phyloP scores from a whole-genome alignment of 2,888 invertebrate genomes.

The Mesochorus sp. region DNA sequence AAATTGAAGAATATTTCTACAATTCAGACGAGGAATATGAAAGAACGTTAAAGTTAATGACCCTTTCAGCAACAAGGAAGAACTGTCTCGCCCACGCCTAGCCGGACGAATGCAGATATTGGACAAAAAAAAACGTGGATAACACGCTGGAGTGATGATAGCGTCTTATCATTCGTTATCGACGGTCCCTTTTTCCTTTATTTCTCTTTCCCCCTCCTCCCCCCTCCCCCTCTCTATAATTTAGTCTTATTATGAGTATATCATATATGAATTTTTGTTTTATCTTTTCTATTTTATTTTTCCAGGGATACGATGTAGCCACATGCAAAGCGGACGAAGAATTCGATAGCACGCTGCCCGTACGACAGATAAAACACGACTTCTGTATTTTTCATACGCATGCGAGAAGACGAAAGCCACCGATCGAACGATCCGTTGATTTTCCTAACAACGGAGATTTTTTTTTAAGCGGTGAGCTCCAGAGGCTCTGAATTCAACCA shows the following conservation, averaged over 20 bases:
- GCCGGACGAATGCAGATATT: conserved; percentile 53
- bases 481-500: conserved; percentile 40
- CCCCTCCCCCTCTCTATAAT: conserved; percentile 14
- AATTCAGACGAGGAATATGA: too few species aligned
- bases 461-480: conserved; percentile 28
- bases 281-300: conserved; percentile 16
- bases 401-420: conserved; percentile 1
- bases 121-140: conserved; percentile 43
- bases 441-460: not conserved
- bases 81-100: conserved; percentile 45
- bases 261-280: not conserved
- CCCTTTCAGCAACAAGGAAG: conserved; percentile 24
- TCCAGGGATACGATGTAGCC: conserved; percentile 69
- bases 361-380: conserved; percentile 24
- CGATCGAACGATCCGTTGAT: conserved; percentile 33
- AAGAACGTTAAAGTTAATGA: conserved; percentile 30
- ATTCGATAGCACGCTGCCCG: conserved; percentile 46
- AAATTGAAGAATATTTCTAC: too few species aligned
- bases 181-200: conserved; percentile 8
- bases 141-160: conserved; percentile 33
- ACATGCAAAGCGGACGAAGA: conserved; percentile 61
- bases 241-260: not conserved
- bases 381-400: conserved; percentile 2
- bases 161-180: conserved; percentile 46
- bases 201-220: too few species aligned